Evolutionary conservation across 2,113 vertebrate genomes (phyloP), one percentile per base, ranked within the genome.

Genomic region (Gorsachius goisagi): DNA sequence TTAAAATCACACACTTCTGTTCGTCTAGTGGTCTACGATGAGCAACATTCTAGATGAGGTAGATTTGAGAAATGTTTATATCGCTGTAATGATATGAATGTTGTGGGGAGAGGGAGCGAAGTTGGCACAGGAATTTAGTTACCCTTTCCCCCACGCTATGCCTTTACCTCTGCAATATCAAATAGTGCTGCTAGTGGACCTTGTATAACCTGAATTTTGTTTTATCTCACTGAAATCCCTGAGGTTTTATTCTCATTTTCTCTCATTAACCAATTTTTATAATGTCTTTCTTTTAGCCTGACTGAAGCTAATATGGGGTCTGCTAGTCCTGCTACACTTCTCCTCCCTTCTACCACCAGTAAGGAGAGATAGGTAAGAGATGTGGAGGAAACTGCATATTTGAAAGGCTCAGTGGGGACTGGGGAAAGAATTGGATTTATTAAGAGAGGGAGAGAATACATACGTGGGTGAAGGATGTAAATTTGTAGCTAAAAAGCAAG

Each of bases 41-140:
- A 89, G 35, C 62, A 95, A 81, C 20, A 24, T 67, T 71, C 62
- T 22, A 95, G 59, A 87, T 94, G 97, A 97, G 95, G 97, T 96
- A 97, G 97, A 85, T 20, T 22, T 35, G 77, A 92, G 41, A 71
- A 79, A 55, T n/a, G 85, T 75, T 89, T 85, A 1, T 85, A 80
- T 63, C 5, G 5, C 22, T 66, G 4, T 50, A 58, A 69, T 16
- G 12, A 82, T 12, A 62, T 9, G 37, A 85, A 33, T 47, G 27
- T 62, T 89, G 49, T 2, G 32, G n/a, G 60, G 30, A 77, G 44
- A 39, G 17, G 62, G 69, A 73, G 47, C 23, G 9, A 72, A 81
- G 49, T 9, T 85, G 45, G 20, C 35, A 74, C 52, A 75, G 45
- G 39, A 76, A 85, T 85, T 67, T 44, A 59, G 47, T 56, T 53